Evolutionary conservation across 2,888 invertebrate genomes (phyloP).

Genomic region (Tigriopus californicus): DNA sequence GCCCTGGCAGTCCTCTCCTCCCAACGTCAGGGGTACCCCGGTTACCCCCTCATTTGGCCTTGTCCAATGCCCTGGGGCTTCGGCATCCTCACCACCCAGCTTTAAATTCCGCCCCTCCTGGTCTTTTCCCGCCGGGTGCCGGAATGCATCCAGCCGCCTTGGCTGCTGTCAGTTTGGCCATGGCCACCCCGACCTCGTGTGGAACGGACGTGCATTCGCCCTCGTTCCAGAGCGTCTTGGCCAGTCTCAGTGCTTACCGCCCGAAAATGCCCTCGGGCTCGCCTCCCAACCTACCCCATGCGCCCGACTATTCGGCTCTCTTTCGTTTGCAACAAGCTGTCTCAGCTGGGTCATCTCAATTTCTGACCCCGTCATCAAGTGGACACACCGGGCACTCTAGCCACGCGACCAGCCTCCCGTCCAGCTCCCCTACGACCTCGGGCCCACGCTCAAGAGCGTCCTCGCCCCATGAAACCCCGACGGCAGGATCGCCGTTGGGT

Average conservation of each 20-base stretch:
- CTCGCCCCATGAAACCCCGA: conserved; percentile 1
- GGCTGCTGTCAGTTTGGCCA: conserved; percentile 59
- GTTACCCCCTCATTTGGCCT: conserved; percentile 40
- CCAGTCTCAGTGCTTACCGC: conserved; percentile 48
- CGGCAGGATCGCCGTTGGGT: conserved; percentile 42
- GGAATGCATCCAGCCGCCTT: conserved; percentile 25
- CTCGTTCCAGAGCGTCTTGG: conserved; percentile 67
- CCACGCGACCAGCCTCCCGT: background rate
- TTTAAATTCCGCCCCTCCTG: conserved; percentile 9
- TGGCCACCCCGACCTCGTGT: conserved; percentile 43
- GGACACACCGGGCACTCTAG: background rate
- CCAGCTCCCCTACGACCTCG: background rate
- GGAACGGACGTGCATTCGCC: conserved; percentile 39
- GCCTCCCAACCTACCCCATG: conserved; percentile 25
- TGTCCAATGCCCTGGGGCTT: conserved; percentile 14
- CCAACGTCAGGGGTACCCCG: conserved; percentile 29
- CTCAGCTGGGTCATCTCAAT: background rate
- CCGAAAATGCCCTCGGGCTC: conserved; percentile 23
- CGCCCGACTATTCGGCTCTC: conserved; percentile 11
- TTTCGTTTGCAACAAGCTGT: background rate
- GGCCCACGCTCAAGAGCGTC: background rate
- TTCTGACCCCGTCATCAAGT: background rate
- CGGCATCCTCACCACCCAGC: conserved; percentile 6
- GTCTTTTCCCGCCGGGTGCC: conserved; percentile 55
- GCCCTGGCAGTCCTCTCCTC: conserved; percentile 12